A percentile compares a stretch with the other conserved stretches of the same genome.
Conservation (phyloP, 2,888 invertebrate genomes). For the Tipula unca region DNA sequence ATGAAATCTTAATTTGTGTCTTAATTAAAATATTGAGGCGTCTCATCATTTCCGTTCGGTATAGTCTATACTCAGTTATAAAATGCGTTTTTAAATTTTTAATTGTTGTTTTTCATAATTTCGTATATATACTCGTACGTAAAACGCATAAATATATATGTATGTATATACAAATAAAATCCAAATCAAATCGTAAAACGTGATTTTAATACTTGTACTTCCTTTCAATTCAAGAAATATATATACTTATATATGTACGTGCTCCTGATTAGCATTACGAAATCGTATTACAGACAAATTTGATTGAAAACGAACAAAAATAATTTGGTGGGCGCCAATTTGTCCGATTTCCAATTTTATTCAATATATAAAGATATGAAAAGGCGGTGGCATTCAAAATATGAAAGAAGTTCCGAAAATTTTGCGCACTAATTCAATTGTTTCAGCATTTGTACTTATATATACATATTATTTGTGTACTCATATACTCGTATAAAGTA, state of each 20-base stretch:
- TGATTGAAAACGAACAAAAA: not conserved
- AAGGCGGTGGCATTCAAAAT: not conserved
- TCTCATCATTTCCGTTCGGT: conserved; percentile 8
- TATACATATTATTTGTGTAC: not conserved
- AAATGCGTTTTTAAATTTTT: not conserved
- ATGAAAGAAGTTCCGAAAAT: not conserved
- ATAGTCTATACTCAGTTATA: not conserved
- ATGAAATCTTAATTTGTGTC: not conserved
- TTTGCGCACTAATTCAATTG: not conserved
- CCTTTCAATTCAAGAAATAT: not conserved
- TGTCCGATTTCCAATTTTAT: not conserved
- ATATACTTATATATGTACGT: not conserved
- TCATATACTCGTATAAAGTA: not conserved
- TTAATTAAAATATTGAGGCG: conserved; percentile 14
- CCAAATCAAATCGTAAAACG: not conserved
- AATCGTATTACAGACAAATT: not conserved
- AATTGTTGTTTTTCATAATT: not conserved
- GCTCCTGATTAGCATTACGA: not conserved
- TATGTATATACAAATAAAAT: not conserved
- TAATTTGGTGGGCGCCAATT: not conserved
- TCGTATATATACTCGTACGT: not conserved
- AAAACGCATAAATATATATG: not conserved
- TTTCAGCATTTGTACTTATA: not conserved
- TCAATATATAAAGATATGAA: too few relatives aligned
- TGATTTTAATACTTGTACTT: not conserved